Evolutionary conservation across 1,140 invertebrate genomes (phyloP).

Genomic region (Chlorops oryzae): DNA sequence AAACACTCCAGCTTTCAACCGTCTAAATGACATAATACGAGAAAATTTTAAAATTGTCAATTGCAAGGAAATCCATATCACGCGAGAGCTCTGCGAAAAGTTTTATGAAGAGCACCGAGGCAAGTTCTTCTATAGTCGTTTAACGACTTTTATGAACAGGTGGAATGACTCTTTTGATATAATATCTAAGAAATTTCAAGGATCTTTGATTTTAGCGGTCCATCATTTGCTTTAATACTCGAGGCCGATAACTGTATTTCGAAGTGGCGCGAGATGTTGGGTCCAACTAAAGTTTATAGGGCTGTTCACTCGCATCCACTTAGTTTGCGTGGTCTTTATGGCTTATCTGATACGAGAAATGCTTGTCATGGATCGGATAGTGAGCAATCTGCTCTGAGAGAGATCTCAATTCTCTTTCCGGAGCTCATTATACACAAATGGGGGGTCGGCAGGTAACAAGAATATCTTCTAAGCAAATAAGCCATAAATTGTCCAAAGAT

Average conservation of each 20-base stretch:
- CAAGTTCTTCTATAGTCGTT: constrained; percentile 83
- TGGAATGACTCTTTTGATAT: constrained; percentile 35
- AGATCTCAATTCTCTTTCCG: constrained; percentile 79
- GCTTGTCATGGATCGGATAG: constrained; percentile 91
- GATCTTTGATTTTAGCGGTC: constrained; percentile 61
- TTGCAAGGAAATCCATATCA: constrained; percentile 60
- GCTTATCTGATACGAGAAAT: constrained; percentile 87
- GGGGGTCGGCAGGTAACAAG: no score
- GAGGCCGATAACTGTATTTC: constrained; percentile 67
- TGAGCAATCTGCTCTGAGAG: constrained; percentile 61
- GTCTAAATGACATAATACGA: constrained; percentile 62
- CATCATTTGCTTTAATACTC: constrained; percentile 71
- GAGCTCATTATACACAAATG: constrained; percentile 70
- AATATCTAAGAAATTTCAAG: not conserved
- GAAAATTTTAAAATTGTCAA: constrained; percentile 69
- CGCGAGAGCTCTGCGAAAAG: constrained; percentile 57
- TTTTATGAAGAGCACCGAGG: constrained; percentile 81
- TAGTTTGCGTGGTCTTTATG: constrained; percentile 73
- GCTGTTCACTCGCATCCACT: constrained; percentile 71
- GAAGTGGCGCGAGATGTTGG: constrained; percentile 76
- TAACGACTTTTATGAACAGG: constrained; percentile 82
- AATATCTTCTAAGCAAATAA: no score
- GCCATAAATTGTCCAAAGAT: not conserved
- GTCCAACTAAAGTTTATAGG: constrained; percentile 80
- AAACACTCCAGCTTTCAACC: constrained; percentile 60